phyloP scores from a whole-genome alignment of 2,113 vertebrate species.

The Pollimyrus isidori region DNA sequence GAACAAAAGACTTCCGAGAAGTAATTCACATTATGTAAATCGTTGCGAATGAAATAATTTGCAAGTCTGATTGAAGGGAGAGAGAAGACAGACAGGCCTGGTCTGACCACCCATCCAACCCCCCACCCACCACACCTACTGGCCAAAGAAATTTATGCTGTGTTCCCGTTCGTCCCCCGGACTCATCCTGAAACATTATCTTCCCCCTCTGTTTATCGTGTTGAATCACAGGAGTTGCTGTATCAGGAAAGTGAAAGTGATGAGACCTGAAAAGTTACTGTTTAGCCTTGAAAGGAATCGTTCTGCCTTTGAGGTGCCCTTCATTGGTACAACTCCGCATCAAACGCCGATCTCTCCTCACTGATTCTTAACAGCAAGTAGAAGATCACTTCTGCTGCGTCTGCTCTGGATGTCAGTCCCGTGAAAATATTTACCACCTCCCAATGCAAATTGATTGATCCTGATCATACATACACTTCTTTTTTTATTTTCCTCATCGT shows the following conservation, averaged over 20 bases:
- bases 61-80: not conserved
- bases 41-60: not conserved
- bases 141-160: not conserved
- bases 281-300: constrained; percentile 8
- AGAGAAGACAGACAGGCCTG: not conserved
- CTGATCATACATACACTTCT: not conserved
- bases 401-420: not conserved
- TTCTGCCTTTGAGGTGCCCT: not conserved
- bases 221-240: not conserved
- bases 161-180: not conserved
- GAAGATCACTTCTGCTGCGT: not conserved
- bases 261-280: not conserved
- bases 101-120: not conserved
- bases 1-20: not conserved
- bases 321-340: not conserved
- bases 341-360: not conserved
- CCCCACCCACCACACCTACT: not conserved
- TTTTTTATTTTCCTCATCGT: not conserved
- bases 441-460: not conserved
- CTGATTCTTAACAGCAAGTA: not conserved
- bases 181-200: not conserved
- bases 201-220: not conserved
- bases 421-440: not conserved
- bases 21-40: not conserved
- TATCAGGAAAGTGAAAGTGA: not conserved